Evolutionary conservation across 2,888 invertebrate genomes (phyloP).

Genomic region (Atherix ibis): DNA sequence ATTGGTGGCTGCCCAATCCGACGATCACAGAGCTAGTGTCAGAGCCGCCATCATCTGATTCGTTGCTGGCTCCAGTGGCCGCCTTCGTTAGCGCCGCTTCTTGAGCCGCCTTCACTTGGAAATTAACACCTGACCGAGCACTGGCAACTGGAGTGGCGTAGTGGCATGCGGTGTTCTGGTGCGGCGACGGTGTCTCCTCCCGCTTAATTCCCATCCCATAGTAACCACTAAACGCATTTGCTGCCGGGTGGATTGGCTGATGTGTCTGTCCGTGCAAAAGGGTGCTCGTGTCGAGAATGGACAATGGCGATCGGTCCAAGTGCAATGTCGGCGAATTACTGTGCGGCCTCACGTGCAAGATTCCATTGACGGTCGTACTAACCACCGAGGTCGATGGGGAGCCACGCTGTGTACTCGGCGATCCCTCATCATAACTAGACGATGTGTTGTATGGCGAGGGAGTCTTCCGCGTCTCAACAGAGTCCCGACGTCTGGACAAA

Average conservation of each 20-base stretch:
- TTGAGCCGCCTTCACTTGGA: not conserved
- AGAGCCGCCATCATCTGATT: not conserved
- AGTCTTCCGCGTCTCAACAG: constrained; percentile 25
- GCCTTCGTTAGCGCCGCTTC: not conserved
- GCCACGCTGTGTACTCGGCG: constrained; percentile 15
- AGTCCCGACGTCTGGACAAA: constrained; percentile 29
- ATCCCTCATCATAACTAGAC: constrained; percentile 23
- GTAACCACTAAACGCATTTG: too few relatives aligned
- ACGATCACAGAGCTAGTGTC: not conserved
- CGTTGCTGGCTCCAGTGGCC: constrained; percentile 7
- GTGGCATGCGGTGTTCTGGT: not conserved
- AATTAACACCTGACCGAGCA: not conserved
- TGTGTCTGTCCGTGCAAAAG: not conserved
- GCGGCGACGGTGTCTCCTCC: not conserved
- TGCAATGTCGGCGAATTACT: not conserved
- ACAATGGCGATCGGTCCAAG: not conserved
- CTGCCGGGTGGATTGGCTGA: not conserved
- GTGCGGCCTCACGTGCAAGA: not conserved
- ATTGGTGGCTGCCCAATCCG: not conserved
- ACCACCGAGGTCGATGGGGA: constrained; percentile 3
- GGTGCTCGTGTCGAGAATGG: not conserved
- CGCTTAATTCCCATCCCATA: too few relatives aligned
- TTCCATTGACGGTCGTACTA: not conserved
- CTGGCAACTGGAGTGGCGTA: not conserved
- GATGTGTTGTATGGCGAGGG: constrained; percentile 28